phyloP scores from a whole-genome alignment of 2,888 invertebrate species.

The Lasius platythorax region DNA sequence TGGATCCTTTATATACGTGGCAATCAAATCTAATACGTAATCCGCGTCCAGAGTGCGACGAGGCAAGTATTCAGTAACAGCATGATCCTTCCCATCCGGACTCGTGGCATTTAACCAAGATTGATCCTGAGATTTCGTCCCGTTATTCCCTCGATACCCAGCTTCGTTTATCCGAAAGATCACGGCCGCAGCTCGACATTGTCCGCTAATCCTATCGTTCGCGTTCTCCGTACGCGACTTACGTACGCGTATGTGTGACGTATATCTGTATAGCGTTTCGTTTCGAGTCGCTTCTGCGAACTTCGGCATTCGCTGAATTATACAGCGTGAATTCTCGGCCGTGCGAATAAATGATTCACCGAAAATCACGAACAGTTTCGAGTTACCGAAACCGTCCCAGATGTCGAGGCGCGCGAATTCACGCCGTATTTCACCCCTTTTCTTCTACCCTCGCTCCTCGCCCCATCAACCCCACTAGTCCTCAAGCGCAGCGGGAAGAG shows the following conservation, averaged over 20 bases:
- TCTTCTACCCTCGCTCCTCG: too few relatives aligned
- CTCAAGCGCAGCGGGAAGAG: neutral
- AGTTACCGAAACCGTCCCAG: conserved; percentile 18
- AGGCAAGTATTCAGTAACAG: conserved; percentile 35
- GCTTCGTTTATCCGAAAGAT: conserved; percentile 16
- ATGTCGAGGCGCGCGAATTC: conserved; percentile 24
- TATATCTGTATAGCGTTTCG: neutral
- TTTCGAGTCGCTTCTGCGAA: neutral
- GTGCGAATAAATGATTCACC: conserved; percentile 40
- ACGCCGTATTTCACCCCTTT: conserved; percentile 8
- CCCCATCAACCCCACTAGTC: neutral
- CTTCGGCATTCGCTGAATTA: conserved; percentile 26
- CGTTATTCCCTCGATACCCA: conserved; percentile 27
- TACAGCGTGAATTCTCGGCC: conserved; percentile 25
- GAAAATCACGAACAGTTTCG: conserved; percentile 34
- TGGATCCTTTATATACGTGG: neutral
- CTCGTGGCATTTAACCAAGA: conserved; percentile 42
- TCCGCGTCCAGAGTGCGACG: conserved; percentile 6
- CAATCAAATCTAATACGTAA: conserved; percentile 27
- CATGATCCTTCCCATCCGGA: neutral
- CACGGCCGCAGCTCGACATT: neutral
- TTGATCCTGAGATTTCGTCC: conserved; percentile 36
- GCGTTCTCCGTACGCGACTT: neutral
- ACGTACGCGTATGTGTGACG: neutral
- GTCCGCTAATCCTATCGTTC: conserved; percentile 36